Evolutionary conservation across 2,888 invertebrate species (phyloP).

Genomic region (Orchesella flavescens): DNA sequence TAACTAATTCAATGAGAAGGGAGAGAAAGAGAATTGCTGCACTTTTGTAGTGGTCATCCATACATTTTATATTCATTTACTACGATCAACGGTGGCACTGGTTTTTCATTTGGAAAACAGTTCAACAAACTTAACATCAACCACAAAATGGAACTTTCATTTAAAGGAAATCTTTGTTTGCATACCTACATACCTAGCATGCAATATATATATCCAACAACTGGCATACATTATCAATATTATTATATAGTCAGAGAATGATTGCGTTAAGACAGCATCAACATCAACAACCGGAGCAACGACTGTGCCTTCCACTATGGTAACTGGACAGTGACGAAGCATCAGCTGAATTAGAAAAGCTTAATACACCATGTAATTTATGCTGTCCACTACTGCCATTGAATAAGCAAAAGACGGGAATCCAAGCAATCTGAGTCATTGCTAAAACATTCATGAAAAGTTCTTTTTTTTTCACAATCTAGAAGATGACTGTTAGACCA

Average conservation of each 20-base stretch:
- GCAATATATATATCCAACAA: not conserved
- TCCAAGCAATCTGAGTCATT: constrained; percentile 64
- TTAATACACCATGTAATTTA: constrained; percentile 65
- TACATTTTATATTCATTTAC: too few species aligned
- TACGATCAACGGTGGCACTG: too few species aligned
- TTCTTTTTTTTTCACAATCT: constrained; percentile 57
- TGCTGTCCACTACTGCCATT: constrained; percentile 52
- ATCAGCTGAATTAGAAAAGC: constrained; percentile 61
- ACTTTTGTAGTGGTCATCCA: too few species aligned
- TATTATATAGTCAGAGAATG: constrained; percentile 39
- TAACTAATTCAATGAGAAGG: too few species aligned
- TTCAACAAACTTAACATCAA: too few species aligned
- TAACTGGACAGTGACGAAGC: constrained; percentile 64
- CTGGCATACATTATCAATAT: constrained; percentile 53
- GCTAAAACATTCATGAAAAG: constrained; percentile 65
- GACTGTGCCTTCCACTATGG: not conserved
- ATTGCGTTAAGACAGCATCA: constrained; percentile 23
- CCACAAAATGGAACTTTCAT: too few species aligned
- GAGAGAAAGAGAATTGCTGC: too few species aligned
- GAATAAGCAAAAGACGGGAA: constrained; percentile 50
- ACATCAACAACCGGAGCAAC: not conserved
- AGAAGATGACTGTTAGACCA: constrained; percentile 60
- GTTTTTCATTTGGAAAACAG: too few species aligned
- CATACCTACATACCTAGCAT: too few species aligned
- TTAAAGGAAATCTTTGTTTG: too few species aligned